Conservation (phyloP, 2,113 vertebrate genomes). For the Holacanthus passer region DNA sequence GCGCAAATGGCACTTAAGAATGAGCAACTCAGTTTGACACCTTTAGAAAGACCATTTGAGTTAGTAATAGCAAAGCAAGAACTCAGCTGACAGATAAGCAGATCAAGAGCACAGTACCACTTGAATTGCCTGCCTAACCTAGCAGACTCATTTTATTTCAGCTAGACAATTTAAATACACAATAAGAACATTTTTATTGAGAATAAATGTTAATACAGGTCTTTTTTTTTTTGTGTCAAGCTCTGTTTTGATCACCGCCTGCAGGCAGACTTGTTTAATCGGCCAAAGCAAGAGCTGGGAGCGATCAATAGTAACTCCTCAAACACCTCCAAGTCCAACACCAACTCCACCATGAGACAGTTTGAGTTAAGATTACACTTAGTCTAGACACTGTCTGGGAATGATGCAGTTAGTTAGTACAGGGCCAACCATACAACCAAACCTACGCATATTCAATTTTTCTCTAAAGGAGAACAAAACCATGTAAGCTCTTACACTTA, state of each 20-base stretch:
- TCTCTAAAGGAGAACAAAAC: neutral
- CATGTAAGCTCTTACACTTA: neutral
- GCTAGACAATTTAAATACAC: neutral
- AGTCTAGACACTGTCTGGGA: conserved; percentile 15
- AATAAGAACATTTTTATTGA: conserved; percentile 5
- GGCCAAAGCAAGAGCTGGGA: neutral
- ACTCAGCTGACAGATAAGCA: neutral
- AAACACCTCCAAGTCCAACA: neutral
- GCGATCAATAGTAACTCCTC: neutral
- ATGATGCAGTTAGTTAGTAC: neutral
- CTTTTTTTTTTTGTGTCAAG: neutral
- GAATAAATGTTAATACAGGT: neutral
- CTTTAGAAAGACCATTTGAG: neutral
- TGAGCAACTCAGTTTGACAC: neutral
- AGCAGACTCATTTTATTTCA: neutral
- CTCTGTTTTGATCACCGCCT: conserved; percentile 1
- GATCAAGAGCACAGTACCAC: neutral
- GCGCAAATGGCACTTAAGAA: neutral
- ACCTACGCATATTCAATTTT: neutral
- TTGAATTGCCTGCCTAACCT: neutral
- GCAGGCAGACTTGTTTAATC: neutral
- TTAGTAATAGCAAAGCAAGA: neutral
- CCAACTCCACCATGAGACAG: neutral
- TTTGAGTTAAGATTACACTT: neutral
- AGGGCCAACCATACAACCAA: neutral